Evolutionary conservation across 2,113 vertebrate species (phyloP).

Genomic region (Rallus limicola): DNA sequence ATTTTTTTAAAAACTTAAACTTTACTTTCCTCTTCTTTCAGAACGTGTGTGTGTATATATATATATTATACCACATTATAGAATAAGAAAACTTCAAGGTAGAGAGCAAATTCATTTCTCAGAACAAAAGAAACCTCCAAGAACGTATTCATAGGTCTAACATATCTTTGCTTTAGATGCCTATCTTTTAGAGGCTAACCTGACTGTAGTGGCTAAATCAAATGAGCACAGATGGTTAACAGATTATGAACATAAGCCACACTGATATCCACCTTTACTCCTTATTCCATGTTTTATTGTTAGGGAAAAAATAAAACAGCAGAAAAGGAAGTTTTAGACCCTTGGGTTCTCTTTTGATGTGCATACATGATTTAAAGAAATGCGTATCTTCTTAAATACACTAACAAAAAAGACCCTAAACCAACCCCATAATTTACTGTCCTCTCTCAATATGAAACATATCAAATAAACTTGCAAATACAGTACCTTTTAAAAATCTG

Average conservation of each 20-base stretch:
- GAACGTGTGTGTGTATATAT: not conserved
- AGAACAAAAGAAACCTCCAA: not conserved
- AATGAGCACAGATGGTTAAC: not conserved
- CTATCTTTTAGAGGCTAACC: not conserved
- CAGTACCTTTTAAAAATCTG: not conserved
- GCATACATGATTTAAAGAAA: not conserved
- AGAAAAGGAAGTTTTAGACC: not conserved
- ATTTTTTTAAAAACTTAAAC: not conserved
- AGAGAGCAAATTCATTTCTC: not conserved
- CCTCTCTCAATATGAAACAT: not conserved
- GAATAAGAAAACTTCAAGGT: not conserved
- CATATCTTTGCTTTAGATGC: not conserved
- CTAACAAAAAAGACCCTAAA: not conserved
- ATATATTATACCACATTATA: not conserved
- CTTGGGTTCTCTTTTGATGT: not conserved
- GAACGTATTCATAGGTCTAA: not conserved
- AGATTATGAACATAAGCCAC: not conserved
- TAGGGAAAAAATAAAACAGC: not conserved
- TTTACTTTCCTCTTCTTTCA: not conserved
- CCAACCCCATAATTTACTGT: not conserved
- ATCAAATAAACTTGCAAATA: not conserved
- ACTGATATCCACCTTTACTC: not conserved
- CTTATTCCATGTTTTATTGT: not conserved
- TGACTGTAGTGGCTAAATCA: slow-evolving; percentile 7
- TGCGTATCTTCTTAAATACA: not conserved